Evolutionary conservation across 1,140 invertebrate species (phyloP).

Genomic region (Epicauta chinensis): DNA sequence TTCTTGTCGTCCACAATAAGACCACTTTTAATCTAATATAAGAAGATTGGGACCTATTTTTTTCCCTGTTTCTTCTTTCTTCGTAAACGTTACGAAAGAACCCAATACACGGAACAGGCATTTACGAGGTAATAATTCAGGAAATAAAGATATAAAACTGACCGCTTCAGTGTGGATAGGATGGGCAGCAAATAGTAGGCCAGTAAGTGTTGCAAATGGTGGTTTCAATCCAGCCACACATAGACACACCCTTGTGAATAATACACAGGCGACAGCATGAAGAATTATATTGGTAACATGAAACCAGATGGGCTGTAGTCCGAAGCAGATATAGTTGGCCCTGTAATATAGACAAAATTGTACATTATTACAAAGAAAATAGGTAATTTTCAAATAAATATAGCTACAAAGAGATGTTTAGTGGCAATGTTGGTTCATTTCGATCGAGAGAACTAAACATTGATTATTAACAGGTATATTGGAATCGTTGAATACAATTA

Average conservation of each 20-base stretch:
- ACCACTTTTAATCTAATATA: constrained; percentile 13
- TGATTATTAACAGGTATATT: background rate
- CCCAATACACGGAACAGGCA: constrained; percentile 19
- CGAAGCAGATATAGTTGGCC: constrained; percentile 61
- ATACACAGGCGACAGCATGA: constrained; percentile 62
- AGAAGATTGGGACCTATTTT: too few species aligned
- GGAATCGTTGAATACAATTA: background rate
- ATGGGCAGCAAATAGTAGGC: constrained; percentile 78
- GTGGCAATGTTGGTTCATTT: too few species aligned
- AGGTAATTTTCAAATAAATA: too few species aligned
- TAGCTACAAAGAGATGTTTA: too few species aligned
- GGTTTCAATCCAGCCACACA: constrained; percentile 57
- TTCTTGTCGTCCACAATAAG: too few species aligned
- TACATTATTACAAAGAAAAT: too few species aligned
- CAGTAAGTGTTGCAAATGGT: constrained; percentile 59
- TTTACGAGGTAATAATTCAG: constrained; percentile 20
- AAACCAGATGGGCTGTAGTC: constrained; percentile 64
- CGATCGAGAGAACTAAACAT: background rate
- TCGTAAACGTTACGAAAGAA: background rate
- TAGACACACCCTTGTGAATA: constrained; percentile 63
- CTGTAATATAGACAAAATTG: constrained; percentile 50
- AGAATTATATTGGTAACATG: constrained; percentile 67
- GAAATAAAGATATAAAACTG: constrained; percentile 43
- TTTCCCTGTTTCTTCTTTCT: background rate
- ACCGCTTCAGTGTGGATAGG: constrained; percentile 87